These are phyloP conservation scores for Eospalax fontanierii DNA, from an alignment of 2,797 vertebrate species.

Conservation along the genomic window DNA sequence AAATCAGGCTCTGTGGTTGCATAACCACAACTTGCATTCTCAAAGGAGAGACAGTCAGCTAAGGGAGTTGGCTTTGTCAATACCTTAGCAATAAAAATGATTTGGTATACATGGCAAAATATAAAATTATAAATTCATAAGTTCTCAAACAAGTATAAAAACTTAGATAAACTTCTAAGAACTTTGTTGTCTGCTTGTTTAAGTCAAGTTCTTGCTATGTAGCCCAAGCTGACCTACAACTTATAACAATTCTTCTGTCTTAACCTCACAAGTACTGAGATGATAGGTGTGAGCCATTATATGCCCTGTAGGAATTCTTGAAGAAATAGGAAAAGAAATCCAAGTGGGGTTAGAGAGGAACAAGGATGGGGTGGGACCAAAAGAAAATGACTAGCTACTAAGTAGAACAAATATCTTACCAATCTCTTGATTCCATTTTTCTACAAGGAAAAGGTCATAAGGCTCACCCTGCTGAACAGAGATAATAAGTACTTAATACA, in stretches of 20 bases:
- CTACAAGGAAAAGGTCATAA: constrained; percentile 62
- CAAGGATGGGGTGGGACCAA: background rate
- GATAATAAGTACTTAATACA: constrained; percentile 73
- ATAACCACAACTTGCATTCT: background rate
- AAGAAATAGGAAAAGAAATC: constrained; percentile 27
- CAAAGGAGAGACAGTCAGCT: background rate
- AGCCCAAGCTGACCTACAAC: background rate
- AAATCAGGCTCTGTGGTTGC: background rate
- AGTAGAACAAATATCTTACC: constrained; percentile 32
- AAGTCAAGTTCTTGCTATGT: background rate
- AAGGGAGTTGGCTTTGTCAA: constrained; percentile 60
- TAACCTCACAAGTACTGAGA: background rate
- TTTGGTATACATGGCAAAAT: background rate
- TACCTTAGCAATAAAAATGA: constrained; percentile 40
- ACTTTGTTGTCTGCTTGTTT: background rate
- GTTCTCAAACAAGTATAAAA: constrained; percentile 46
- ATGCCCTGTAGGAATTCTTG: background rate
- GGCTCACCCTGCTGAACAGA: constrained; percentile 63
- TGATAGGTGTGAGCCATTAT: background rate
- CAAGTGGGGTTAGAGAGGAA: background rate
- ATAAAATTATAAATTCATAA: constrained; percentile 20
- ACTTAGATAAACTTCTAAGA: background rate
- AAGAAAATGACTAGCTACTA: background rate
- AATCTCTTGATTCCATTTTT: constrained; percentile 60
- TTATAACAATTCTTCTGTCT: background rate